Evolutionary conservation across 2,797 vertebrate species (phyloP).

Genomic region (Uromys caudimaculatus): DNA sequence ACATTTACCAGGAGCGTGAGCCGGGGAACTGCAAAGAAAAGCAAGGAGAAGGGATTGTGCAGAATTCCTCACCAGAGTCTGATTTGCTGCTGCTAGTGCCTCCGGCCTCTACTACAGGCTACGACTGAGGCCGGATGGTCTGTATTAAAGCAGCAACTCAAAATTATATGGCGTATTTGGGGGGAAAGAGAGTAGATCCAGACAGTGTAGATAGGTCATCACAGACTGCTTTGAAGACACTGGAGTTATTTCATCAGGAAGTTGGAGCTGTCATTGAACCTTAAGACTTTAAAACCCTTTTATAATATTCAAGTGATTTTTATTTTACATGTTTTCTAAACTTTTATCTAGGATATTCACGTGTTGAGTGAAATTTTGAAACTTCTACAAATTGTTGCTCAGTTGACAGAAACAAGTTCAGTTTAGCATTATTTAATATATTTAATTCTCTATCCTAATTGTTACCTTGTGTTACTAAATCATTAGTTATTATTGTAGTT

Average conservation of each 20-base stretch:
- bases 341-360: constrained; percentile 3
- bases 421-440: constrained; percentile 1
- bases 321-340: constrained; percentile 60
- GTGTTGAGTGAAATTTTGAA: constrained; percentile 59
- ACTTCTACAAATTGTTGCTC: constrained; percentile 41
- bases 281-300: background rate
- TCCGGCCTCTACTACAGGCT: background rate
- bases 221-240: constrained; percentile 44
- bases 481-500: background rate
- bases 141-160: constrained; percentile 14
- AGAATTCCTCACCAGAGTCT: constrained; percentile 24
- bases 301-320: background rate
- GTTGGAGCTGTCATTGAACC: background rate
- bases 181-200: constrained; percentile 3
- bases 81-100: background rate
- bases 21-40: background rate
- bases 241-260: constrained; percentile 43
- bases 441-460: background rate
- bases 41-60: background rate
- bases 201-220: background rate
- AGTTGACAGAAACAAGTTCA: constrained; percentile 1
- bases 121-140: background rate
- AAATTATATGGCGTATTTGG: background rate
- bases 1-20: background rate
- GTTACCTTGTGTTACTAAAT: constrained; percentile 13